These are phyloP conservation scores for Acanthopleura granulata DNA, from an alignment of 2,888 invertebrate genomes.

Conservation along the genomic window DNA sequence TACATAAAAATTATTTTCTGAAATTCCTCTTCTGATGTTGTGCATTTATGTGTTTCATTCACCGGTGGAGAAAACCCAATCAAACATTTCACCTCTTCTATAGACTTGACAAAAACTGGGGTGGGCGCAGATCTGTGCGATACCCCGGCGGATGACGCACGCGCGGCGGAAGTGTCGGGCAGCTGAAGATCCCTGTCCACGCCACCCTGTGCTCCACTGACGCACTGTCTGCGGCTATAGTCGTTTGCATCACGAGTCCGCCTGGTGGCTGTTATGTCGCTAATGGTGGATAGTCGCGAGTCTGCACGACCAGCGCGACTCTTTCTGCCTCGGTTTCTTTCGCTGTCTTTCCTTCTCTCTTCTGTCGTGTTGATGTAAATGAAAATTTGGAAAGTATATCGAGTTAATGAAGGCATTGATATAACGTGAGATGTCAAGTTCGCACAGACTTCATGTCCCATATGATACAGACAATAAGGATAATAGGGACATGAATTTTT, in stretches of 20 bases:
- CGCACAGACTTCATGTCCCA: too few species aligned
- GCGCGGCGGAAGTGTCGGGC: neutral
- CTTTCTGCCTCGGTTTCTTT: neutral
- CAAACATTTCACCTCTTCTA: conserved; percentile 8
- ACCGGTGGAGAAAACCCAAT: too few species aligned
- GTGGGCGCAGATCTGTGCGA: conserved; percentile 1
- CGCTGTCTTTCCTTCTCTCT: neutral
- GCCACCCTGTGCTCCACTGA: neutral
- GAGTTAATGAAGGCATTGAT: too few species aligned
- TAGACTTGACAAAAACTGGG: conserved; percentile 15
- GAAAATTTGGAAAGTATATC: too few species aligned
- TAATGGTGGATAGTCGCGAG: neutral
- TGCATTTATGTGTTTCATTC: too few species aligned
- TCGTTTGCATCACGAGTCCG: neutral
- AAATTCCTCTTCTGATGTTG: too few species aligned
- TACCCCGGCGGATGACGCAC: conserved; percentile 1
- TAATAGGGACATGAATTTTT: too few species aligned
- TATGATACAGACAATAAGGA: too few species aligned
- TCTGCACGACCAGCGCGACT: neutral
- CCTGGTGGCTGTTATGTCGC: conserved; percentile 8
- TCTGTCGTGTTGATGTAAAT: neutral
- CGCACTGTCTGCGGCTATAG: neutral
- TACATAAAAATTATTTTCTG: too few species aligned
- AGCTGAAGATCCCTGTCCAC: neutral
- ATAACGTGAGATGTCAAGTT: too few species aligned